Conservation (phyloP, 1,140 invertebrate species). For the Euwallacea similis region DNA sequence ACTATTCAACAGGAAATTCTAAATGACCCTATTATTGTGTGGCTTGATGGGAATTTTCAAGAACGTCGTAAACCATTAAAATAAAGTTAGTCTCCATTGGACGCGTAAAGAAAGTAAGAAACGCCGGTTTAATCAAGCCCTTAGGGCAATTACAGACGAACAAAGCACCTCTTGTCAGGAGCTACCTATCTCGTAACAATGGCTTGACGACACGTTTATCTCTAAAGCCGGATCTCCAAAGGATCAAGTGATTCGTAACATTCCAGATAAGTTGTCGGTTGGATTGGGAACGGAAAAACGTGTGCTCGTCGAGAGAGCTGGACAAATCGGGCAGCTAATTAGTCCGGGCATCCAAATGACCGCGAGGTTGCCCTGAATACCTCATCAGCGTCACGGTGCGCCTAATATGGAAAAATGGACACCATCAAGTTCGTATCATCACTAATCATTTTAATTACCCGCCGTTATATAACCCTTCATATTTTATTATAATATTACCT, state of each 20-base stretch:
- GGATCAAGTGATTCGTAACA: conserved; percentile 28
- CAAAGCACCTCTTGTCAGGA: conserved; percentile 24
- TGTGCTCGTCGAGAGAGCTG: neutral
- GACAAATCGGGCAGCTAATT: neutral
- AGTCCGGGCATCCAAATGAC: neutral
- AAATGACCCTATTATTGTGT: too few relatives aligned
- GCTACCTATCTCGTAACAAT: conserved; percentile 29
- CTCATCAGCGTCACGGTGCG: too few relatives aligned
- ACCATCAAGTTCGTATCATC: neutral
- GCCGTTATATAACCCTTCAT: conserved; percentile 5
- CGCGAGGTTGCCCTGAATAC: too few relatives aligned
- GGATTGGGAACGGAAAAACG: conserved; percentile 10
- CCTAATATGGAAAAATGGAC: too few relatives aligned
- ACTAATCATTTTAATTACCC: conserved; percentile 18
- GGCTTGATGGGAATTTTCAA: too few relatives aligned
- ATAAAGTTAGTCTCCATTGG: conserved; percentile 5
- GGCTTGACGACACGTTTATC: conserved; percentile 22
- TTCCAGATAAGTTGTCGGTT: conserved; percentile 20
- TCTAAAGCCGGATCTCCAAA: conserved; percentile 18
- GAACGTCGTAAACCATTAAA: conserved; percentile 4
- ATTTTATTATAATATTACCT: conserved; percentile 23
- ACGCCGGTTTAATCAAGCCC: conserved; percentile 20
- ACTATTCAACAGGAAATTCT: too few relatives aligned
- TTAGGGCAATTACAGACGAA: conserved; percentile 25
- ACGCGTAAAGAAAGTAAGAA: conserved; percentile 16